Percentiles rank a stretch among this genome's conserved stretches.
Conservation (phyloP, 2,113 vertebrate species). For the Gnathonemus longibarbis region DNA sequence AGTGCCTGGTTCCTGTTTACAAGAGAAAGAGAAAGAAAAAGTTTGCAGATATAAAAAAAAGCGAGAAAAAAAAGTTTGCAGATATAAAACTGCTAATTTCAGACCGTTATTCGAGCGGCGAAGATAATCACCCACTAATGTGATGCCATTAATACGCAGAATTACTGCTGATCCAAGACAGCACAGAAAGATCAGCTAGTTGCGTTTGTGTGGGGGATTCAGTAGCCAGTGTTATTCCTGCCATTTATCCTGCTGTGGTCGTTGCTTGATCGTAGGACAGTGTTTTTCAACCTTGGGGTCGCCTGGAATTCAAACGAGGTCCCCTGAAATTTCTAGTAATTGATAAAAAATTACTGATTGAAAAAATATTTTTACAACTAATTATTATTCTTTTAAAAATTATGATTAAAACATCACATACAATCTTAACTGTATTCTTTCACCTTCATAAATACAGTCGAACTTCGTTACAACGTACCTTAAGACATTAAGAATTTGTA, state of each 20-base stretch:
- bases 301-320: too few species aligned
- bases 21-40: background rate
- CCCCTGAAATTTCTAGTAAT: too few species aligned
- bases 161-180: background rate
- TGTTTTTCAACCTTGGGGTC: too few species aligned
- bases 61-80: background rate
- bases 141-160: background rate
- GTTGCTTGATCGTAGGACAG: background rate
- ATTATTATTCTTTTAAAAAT: too few species aligned
- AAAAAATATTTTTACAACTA: too few species aligned
- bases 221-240: background rate
- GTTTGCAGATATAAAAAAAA: background rate
- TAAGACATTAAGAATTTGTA: too few species aligned
- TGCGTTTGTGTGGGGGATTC: background rate
- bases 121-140: background rate
- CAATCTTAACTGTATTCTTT: too few species aligned
- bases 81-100: background rate
- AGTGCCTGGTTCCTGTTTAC: background rate
- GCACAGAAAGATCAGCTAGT: background rate
- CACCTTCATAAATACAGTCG: too few species aligned
- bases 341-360: too few species aligned
- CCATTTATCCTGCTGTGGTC: background rate
- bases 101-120: background rate
- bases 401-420: too few species aligned
- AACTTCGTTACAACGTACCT: too few species aligned